Base-by-base conservation (phyloP, 2,888 invertebrate genomes). In the Augochlorella aurata region DNA sequence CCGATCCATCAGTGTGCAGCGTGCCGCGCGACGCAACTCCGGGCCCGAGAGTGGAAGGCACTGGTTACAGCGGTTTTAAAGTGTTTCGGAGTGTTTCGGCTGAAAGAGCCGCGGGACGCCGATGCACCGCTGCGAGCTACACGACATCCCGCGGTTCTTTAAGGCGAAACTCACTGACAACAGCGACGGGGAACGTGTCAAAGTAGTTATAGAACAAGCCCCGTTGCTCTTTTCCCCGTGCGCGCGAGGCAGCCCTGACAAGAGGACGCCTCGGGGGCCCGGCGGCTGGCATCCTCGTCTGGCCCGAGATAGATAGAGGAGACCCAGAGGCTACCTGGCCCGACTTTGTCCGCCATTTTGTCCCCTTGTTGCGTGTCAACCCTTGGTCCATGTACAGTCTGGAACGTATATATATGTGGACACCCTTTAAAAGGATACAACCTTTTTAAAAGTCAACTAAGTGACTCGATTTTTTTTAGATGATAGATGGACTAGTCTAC, bases 111-210 rank as follows among this genome's bases (percentile, higher is more conserved):
- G 79, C 85, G 82, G 85, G 89, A 87, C 78, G 85, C 82, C 84
- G 82, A 81, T 85, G 84, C 80, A 89, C 89, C 85, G 90, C 92
- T 90, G 91, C 77, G 89, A 85, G 89, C 83, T 90, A 92, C 91
- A 90, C 87, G 93, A 89, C 90, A 85, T 90, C 93, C 93, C 90
- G 93, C 90, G 88, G 93, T 82, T 91, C 87, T 88, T 90, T 89
- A 79, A 87, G 91, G 87, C 89, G 90, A 91, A 90, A 91, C 90
- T 90, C 87, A 89, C 91, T 89, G 90, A 91, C 89, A 90, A 87
- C 88, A 88, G 91, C 92, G 90, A 90, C 91, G 88, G 91, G 88
- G 90, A 90, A 92, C 90, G 92, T 92, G 93, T 93, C 93, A 93
- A 93, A 93, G 92, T 93, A 92, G 91, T 89, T 85, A 88, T 89